Evolutionary conservation across 1,140 invertebrate genomes (phyloP).

Genomic region (Drosophila obscura): DNA sequence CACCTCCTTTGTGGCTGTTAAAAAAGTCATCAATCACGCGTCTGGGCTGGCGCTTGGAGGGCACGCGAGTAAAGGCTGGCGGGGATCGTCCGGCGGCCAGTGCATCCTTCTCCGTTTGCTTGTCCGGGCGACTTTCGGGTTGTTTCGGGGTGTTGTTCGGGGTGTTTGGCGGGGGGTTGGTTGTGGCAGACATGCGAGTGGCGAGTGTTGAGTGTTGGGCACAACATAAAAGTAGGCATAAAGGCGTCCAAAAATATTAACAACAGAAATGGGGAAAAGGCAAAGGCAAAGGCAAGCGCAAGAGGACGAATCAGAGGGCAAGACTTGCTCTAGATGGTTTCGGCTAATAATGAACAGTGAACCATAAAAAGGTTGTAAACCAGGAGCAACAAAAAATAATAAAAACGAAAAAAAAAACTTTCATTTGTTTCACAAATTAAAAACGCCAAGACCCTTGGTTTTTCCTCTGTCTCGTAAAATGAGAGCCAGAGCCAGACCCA

Average conservation of each 20-base stretch:
- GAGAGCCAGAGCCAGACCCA: slow-evolving; percentile 22
- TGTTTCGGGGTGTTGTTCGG: slow-evolving; percentile 16
- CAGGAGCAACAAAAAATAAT: slow-evolving; percentile 30
- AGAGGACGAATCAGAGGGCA: slow-evolving; percentile 2
- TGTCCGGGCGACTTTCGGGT: slow-evolving; percentile 87
- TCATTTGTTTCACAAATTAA: slow-evolving; percentile 81
- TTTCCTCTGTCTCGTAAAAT: slow-evolving; percentile 51
- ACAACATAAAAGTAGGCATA: slow-evolving; percentile 78
- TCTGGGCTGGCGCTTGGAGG: slow-evolving; percentile 93
- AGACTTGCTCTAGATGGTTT: slow-evolving; percentile 49
- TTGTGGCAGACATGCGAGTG: slow-evolving; percentile 63
- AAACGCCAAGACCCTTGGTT: slow-evolving; percentile 40
- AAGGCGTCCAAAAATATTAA: slow-evolving; percentile 78
- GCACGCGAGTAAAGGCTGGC: slow-evolving; percentile 93
- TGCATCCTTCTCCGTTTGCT: slow-evolving; percentile 87
- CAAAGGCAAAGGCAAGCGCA: slow-evolving; percentile 12
- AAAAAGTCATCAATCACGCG: slow-evolving; percentile 89
- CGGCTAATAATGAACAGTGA: slow-evolving; percentile 77
- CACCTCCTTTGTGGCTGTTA: slow-evolving; percentile 79
- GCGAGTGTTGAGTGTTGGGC: slow-evolving; percentile 25
- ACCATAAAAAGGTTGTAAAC: slow-evolving; percentile 81
- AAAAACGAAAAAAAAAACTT: slow-evolving; percentile 66
- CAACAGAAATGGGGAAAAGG: slow-evolving; percentile 48
- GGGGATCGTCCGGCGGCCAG: slow-evolving; percentile 87
- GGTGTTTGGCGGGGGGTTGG: slow-evolving; percentile 36